These are phyloP conservation scores for Acropora yongei DNA, from an alignment of 64 coral and sea anemone genomes.

Conservation along the genomic window DNA sequence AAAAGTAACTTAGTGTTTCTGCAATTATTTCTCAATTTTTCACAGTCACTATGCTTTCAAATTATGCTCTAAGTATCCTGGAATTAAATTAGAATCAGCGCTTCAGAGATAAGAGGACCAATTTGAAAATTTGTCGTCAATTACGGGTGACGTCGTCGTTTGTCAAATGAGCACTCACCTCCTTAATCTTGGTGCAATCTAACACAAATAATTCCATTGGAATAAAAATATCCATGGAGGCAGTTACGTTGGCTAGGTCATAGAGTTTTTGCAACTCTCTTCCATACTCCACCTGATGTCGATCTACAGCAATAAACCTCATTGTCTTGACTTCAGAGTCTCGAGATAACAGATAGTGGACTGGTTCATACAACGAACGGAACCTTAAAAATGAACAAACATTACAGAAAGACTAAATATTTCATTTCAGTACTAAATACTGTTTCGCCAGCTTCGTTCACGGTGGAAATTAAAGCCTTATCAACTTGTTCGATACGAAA, in stretches of 20 bases:
- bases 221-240: slow-evolving; percentile 86
- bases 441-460: too few relatives aligned
- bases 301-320: slow-evolving; percentile 69
- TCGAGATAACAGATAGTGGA: slow-evolving; percentile 71
- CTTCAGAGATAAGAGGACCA: too few relatives aligned
- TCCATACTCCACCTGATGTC: slow-evolving; percentile 78
- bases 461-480: too few relatives aligned
- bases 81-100: too few relatives aligned
- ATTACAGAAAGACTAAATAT: background rate
- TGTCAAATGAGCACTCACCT: slow-evolving; percentile 36
- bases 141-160: background rate
- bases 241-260: slow-evolving; percentile 56
- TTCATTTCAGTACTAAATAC: background rate
- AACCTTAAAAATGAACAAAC: slow-evolving; percentile 62
- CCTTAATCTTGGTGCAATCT: slow-evolving; percentile 83
- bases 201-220: slow-evolving; percentile 95
- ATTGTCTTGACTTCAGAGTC: slow-evolving; percentile 69
- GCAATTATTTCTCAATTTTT: too few relatives aligned
- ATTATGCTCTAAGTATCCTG: too few relatives aligned
- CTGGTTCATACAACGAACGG: slow-evolving; percentile 71
- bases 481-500: too few relatives aligned
- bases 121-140: too few relatives aligned
- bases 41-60: too few relatives aligned
- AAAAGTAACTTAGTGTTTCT: too few relatives aligned
- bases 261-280: slow-evolving; percentile 81